A percentile compares a stretch with the other conserved stretches of the same genome.
These are phyloP conservation scores for Neodiprion pinetum DNA, from an alignment of 1,140 invertebrate species.

Conservation along the genomic window DNA sequence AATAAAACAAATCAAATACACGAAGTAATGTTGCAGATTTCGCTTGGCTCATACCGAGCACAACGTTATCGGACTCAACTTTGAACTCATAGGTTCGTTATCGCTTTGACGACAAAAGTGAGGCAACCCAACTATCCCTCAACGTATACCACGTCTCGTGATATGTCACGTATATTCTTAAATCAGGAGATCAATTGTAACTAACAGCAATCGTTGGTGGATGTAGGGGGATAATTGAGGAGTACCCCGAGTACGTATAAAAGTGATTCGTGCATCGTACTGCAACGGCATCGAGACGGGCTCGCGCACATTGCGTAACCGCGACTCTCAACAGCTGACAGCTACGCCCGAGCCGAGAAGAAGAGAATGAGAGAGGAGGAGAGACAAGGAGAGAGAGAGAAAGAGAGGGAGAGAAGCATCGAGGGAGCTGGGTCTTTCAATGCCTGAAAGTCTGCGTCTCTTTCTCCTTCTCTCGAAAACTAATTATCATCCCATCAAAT, in stretches of 20 bases:
- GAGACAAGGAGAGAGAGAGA: slow-evolving; percentile 10
- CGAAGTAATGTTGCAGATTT: too few relatives aligned
- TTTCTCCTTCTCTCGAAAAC: slow-evolving; percentile 44
- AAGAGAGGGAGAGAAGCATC: slow-evolving; percentile 9
- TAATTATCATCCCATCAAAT: slow-evolving; percentile 63
- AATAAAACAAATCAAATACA: too few relatives aligned
- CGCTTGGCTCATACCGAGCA: too few relatives aligned
- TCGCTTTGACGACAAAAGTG: too few relatives aligned
- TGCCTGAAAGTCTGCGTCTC: slow-evolving; percentile 10
- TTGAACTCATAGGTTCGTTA: too few relatives aligned
- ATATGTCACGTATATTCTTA: too few relatives aligned
- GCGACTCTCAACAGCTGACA: background rate
- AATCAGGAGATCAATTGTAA: too few relatives aligned
- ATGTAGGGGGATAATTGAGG: background rate
- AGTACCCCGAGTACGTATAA: background rate
- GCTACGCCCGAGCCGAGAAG: slow-evolving; percentile 11
- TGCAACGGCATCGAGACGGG: background rate
- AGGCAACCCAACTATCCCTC: too few relatives aligned
- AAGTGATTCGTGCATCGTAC: background rate
- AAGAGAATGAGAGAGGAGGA: background rate
- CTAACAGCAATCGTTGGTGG: background rate
- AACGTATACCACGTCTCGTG: too few relatives aligned
- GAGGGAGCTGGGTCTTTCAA: slow-evolving; percentile 22
- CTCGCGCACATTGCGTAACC: background rate
- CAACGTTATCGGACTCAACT: too few relatives aligned